phyloP scores from a whole-genome alignment of 2,797 vertebrate species.

The Erethizon dorsatum region DNA sequence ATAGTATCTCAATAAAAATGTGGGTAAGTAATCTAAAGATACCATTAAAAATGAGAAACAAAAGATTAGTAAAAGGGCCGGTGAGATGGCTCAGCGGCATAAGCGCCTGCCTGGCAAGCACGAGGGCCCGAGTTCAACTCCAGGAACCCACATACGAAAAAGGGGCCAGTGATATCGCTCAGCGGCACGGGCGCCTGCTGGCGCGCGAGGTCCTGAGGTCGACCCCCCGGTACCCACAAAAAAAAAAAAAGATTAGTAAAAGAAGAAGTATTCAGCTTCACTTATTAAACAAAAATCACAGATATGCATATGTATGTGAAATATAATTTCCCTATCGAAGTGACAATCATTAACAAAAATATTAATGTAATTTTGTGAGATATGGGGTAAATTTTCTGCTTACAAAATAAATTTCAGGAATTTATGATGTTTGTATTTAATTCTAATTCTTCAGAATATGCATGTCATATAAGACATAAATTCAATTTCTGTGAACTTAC shows the following conservation, averaged over 20 bases:
- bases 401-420: not conserved
- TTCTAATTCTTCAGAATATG: not conserved
- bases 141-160: too few relatives aligned
- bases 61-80: not conserved
- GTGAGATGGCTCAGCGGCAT: too few relatives aligned
- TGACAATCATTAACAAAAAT: not conserved
- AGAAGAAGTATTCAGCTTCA: not conserved
- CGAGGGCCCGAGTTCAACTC: too few relatives aligned
- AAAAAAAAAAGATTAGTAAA: not conserved
- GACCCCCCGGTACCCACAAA: too few relatives aligned
- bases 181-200: too few relatives aligned
- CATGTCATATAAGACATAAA: not conserved
- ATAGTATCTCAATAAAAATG: not conserved
- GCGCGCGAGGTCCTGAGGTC: too few relatives aligned
- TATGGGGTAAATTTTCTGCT: not conserved
- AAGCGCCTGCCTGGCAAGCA: too few relatives aligned
- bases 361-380: not conserved
- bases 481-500: not conserved
- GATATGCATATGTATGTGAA: not conserved
- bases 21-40: not conserved
- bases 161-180: too few relatives aligned
- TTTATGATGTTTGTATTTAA: not conserved
- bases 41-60: not conserved
- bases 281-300: not conserved
- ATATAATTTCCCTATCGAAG: not conserved